Percentiles rank a stretch among this genome's conserved stretches.
phyloP scores from a whole-genome alignment of 2,113 vertebrate genomes.

The Apeltes quadracus region DNA sequence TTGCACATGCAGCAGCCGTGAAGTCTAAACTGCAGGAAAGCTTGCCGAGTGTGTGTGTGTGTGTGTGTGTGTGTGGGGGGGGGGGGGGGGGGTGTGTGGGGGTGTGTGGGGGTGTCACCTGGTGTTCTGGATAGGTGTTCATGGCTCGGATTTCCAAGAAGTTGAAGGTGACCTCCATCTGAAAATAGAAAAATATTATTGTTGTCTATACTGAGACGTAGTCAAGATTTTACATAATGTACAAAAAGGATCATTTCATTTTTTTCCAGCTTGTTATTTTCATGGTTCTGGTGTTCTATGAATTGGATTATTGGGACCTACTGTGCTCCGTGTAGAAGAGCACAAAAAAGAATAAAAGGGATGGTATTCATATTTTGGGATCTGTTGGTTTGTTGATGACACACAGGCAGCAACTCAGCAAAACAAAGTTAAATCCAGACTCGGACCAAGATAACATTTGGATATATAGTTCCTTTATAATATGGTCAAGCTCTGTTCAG shows the following conservation, averaged over 20 bases:
- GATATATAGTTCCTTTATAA: neutral
- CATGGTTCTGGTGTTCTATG: neutral
- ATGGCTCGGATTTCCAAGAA: constrained; percentile 83
- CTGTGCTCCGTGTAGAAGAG: neutral
- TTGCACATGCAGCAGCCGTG: neutral
- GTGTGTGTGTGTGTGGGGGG: no score
- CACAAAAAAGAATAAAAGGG: neutral
- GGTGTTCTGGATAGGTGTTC: constrained; percentile 80
- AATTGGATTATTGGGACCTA: neutral
- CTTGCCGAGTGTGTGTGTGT: no score
- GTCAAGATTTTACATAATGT: neutral
- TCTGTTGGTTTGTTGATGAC: neutral
- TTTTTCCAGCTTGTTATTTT: neutral
- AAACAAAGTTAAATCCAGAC: neutral
- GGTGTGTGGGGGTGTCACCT: constrained; percentile 63
- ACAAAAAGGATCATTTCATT: neutral
- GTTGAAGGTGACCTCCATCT: constrained; percentile 83
- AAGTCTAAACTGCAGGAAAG: neutral
- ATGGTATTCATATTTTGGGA: neutral
- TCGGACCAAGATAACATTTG: neutral
- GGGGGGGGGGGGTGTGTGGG: no score
- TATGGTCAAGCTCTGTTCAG: neutral
- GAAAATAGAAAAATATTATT: constrained; percentile 21
- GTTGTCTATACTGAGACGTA: neutral
- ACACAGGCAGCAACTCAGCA: neutral